These are phyloP conservation scores for Sinosuthora webbiana DNA, from an alignment of 2,113 vertebrate genomes.

Conservation along the genomic window DNA sequence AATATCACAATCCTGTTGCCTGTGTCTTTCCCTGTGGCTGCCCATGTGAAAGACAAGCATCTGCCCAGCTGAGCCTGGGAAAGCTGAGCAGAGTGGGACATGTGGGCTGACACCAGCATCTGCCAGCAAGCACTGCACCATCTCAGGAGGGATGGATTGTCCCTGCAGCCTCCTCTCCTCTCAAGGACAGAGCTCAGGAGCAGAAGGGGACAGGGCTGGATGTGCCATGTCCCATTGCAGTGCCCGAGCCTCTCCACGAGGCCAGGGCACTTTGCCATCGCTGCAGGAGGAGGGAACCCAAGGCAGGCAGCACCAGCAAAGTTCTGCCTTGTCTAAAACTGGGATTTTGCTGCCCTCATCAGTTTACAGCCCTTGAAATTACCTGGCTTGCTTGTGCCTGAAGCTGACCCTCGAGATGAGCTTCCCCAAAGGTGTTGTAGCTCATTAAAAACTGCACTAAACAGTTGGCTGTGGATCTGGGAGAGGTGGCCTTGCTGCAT, in stretches of 20 bases:
- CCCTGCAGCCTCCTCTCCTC: background rate
- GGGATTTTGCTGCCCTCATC: background rate
- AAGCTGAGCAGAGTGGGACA: background rate
- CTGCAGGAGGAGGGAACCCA: background rate
- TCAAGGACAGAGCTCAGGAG: background rate
- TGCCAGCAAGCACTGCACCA: background rate
- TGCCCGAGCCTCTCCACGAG: rapidly evolving
- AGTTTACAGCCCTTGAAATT: background rate
- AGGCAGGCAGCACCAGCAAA: background rate
- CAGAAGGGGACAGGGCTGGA: background rate
- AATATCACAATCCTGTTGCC: background rate
- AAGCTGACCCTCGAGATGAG: background rate
- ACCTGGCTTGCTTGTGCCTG: background rate
- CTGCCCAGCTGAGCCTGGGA: background rate
- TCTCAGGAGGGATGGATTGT: background rate
- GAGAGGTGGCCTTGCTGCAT: background rate
- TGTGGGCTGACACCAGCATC: background rate
- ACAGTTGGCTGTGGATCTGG: background rate
- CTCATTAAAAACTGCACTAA: background rate
- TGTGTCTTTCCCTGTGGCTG: background rate
- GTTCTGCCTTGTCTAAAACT: background rate
- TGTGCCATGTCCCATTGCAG: background rate
- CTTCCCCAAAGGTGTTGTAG: background rate
- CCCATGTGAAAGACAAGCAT: background rate
- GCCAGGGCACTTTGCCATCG: background rate